Conservation (phyloP, 2,888 invertebrate species). For the Ectropis crepuscularia region DNA sequence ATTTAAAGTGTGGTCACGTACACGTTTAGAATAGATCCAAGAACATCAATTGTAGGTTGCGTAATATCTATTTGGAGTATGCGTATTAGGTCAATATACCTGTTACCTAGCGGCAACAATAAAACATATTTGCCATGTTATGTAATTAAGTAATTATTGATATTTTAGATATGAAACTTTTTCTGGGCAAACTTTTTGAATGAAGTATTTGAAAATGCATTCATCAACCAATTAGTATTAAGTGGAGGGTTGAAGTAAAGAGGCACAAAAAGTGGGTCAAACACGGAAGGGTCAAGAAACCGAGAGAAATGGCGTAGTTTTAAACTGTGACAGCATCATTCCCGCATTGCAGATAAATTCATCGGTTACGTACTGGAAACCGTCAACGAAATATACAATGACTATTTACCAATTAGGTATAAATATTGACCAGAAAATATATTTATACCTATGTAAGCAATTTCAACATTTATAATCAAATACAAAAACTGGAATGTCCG, state of each 20-base stretch:
- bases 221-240: constrained; percentile 3
- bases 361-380: neutral
- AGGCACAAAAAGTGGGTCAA: constrained; percentile 13
- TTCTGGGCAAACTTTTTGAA: too few species aligned
- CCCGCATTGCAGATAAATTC: constrained; percentile 14
- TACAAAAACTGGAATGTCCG: too few species aligned
- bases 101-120: constrained; percentile 17
- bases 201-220: neutral
- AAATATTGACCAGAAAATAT: too few species aligned
- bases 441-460: too few species aligned
- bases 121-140: neutral
- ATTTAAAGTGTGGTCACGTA: constrained; percentile 47
- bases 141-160: too few species aligned
- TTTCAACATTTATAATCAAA: too few species aligned
- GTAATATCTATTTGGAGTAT: constrained; percentile 27
- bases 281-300: neutral
- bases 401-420: too few species aligned
- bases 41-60: constrained; percentile 38
- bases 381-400: too few species aligned
- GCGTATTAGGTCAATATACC: constrained; percentile 22
- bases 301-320: constrained; percentile 13
- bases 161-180: too few species aligned
- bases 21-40: constrained; percentile 45
- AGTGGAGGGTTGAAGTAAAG: neutral
- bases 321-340: neutral